Percentiles rank a stretch among this genome's conserved stretches.
Conservation (phyloP, 2,113 vertebrate genomes). For the Larimichthys crocea region DNA sequence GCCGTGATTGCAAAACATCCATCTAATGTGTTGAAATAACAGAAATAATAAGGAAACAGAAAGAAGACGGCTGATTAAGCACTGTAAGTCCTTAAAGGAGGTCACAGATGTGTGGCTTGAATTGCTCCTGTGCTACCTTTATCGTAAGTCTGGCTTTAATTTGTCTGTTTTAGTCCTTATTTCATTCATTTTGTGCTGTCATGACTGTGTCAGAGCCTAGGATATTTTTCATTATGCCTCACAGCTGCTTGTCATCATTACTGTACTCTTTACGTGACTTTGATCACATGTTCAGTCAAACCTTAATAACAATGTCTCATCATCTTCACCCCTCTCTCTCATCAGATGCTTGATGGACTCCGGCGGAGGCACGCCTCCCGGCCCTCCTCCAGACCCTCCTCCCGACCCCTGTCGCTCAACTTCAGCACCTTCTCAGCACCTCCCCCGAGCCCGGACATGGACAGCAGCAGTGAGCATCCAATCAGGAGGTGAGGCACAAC, state of each 20-base stretch:
- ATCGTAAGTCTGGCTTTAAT: background rate
- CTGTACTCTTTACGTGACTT: background rate
- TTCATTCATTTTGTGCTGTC: background rate
- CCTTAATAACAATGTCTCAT: background rate
- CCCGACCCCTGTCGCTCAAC: constrained; percentile 83
- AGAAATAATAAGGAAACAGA: constrained; percentile 28
- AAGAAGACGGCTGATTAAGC: constrained; percentile 2
- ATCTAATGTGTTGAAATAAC: constrained; percentile 52
- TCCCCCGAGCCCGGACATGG: constrained; percentile 82
- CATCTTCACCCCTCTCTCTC: constrained; percentile 11
- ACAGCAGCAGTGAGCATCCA: constrained; percentile 81
- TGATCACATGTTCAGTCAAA: background rate
- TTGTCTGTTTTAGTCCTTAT: background rate
- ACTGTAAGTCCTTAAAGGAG: background rate
- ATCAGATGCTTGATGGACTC: constrained; percentile 85
- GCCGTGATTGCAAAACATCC: constrained; percentile 61
- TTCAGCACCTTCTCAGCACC: constrained; percentile 83
- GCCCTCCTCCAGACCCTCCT: constrained; percentile 74
- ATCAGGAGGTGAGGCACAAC: constrained; percentile 82
- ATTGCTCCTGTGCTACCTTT: background rate
- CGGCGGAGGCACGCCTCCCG: constrained; percentile 78
- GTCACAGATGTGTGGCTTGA: constrained; percentile 2
- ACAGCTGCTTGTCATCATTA: constrained; percentile 5
- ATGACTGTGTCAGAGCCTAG: background rate
- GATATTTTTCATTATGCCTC: constrained; percentile 15